Evolutionary conservation across 2,797 vertebrate genomes (phyloP), one percentile per base, ranked within the genome.

Genomic region (Parauchenoglanis ngamensis): DNA sequence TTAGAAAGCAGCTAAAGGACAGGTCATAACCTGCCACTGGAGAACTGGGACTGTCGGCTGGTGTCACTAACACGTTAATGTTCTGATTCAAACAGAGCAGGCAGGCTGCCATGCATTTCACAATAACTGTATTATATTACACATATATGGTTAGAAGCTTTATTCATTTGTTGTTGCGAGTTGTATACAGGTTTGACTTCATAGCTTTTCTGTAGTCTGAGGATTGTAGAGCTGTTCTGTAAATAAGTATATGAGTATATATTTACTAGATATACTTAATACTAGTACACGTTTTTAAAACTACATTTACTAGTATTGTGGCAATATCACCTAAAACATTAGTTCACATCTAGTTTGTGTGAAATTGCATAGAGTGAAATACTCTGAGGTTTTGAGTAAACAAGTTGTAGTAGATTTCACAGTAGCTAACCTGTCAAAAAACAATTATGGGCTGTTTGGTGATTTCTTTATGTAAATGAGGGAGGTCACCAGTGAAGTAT

Each of bases 1-100:
- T 90, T 90, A 85, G 72, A 90, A 89, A 61, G 86, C 86, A 89
- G 46, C 87, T 73, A 52, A 90, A 86, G 67, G 59, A 87, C 87
- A 23, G 78, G 89, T 88, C 87, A 89, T 81, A 87, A 87, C 88
- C 87, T 88, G 87, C 63, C 79, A 79, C 54, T 80, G 68, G 84
- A 40, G 15, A 73, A 79, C 87, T 83, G 80, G 49, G 28, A 84
- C 76, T 79, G 72, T 79, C 23, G 59, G 59, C 57, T 40, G 49
- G 44, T 19, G n/a, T 86, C 67, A 83, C 52, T 28, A 49, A 83
- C 65, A 31, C 28, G 65, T 52, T 35, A 65, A 63, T 46, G 19
- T 13, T 63, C 80, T 63, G 31, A 87, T 88, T 80, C 11, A 49
- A 56, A 88, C 28, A 61, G 63, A 80, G 35, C 35, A 46, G 79